Evolutionary conservation across 2,888 invertebrate genomes (phyloP).

Genomic region (Drosophila sordidapex): DNA sequence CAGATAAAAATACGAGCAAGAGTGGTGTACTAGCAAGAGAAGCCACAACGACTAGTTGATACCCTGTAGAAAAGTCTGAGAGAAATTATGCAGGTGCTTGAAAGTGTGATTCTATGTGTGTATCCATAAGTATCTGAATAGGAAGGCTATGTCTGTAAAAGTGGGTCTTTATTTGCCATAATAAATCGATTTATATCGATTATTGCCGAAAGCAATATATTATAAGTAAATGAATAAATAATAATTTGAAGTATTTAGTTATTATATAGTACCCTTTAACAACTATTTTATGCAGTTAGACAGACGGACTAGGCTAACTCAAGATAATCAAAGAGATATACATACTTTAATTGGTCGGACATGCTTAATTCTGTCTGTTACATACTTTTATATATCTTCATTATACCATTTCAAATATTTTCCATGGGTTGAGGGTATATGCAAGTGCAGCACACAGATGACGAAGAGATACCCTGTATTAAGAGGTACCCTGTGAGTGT

Average conservation of each 20-base stretch:
- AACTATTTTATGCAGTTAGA: too few species aligned
- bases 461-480: not conserved
- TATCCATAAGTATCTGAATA: not conserved
- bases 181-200: not conserved
- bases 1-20: conserved; percentile 10
- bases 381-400: not conserved
- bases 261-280: too few species aligned
- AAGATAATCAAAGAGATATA: not conserved
- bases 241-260: not conserved
- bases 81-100: too few species aligned
- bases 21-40: not conserved
- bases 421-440: not conserved
- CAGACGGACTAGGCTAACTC: not conserved
- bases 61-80: not conserved
- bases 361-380: not conserved
- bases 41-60: not conserved
- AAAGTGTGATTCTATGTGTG: accelerated
- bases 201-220: too few species aligned
- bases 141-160: too few species aligned
- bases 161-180: not conserved
- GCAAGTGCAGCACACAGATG: not conserved
- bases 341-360: not conserved
- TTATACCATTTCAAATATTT: not conserved
- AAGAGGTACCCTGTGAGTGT: not conserved
- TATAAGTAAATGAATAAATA: not conserved